Evolutionary conservation across 2,888 invertebrate species (phyloP).

Genomic region (Stenurella melanura): DNA sequence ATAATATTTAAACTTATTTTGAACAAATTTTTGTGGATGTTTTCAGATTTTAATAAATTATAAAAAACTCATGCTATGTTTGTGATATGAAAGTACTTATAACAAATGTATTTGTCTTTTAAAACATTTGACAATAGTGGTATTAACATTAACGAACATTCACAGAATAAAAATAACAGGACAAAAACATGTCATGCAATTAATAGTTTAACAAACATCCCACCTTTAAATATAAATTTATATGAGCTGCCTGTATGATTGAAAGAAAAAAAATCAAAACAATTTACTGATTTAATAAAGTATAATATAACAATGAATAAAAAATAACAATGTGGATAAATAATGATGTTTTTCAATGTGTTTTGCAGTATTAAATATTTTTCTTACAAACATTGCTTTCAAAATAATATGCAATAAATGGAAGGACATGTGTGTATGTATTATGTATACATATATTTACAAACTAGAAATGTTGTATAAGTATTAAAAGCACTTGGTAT

Average conservation of each 20-base stretch:
- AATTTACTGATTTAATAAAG: conserved; percentile 64
- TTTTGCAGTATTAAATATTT: too few species aligned
- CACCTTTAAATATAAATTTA: conserved; percentile 72
- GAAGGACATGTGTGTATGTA: too few species aligned
- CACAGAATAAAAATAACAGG: conserved; percentile 34
- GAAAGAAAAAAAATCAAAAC: conserved; percentile 68
- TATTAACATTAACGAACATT: neutral
- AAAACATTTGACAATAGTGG: neutral
- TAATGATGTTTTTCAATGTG: neutral
- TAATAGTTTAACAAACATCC: conserved; percentile 61
- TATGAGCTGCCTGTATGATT: conserved; percentile 71
- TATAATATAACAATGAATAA: conserved; percentile 27
- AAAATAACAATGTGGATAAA: conserved; percentile 6
- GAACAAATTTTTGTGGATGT: neutral
- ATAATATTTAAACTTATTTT: conserved; percentile 10
- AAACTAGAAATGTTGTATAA: too few species aligned
- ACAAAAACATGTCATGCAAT: conserved; percentile 57
- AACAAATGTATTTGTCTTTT: neutral
- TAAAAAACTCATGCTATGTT: conserved; percentile 20
- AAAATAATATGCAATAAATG: neutral
- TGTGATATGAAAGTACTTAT: neutral
- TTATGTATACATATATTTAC: too few species aligned
- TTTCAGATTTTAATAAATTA: neutral
- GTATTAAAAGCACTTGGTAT: too few species aligned
- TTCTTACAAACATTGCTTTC: neutral